A percentile compares a stretch with the other conserved stretches of the same genome.
Evolutionary conservation across 92 coral and sea anemone genomes (phyloP).

Genomic region (Porites lobata): DNA sequence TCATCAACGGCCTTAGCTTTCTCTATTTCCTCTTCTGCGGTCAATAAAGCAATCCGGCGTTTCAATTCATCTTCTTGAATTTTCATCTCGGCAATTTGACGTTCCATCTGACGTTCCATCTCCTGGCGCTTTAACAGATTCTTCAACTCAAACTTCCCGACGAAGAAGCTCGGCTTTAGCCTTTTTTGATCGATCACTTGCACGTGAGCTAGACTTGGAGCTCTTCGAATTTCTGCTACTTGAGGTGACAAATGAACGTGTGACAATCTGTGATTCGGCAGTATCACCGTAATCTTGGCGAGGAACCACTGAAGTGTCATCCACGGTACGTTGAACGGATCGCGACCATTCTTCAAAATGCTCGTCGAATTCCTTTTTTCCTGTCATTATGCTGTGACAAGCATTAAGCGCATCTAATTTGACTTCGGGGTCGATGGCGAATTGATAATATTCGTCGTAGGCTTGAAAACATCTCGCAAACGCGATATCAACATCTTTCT

Average conservation of each 20-base stretch:
- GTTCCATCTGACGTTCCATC: no score
- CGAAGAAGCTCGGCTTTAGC: conserved; percentile 23
- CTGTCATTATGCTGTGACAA: no score
- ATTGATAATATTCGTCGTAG: no score
- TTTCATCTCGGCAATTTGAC: no score
- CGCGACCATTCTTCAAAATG: conserved; percentile 8
- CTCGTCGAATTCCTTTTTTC: no score
- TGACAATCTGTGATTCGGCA: background rate
- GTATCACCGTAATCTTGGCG: background rate
- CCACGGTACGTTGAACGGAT: background rate
- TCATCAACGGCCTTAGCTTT: no score
- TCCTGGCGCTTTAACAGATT: no score
- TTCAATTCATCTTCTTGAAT: no score
- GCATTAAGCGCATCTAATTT: no score
- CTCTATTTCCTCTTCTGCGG: conserved; percentile 30
- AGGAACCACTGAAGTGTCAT: background rate
- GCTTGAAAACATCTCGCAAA: conserved; percentile 5
- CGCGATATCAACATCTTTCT: no score
- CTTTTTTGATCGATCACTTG: conserved; percentile 23
- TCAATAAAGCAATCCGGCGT: no score
- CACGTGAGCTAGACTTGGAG: conserved; percentile 1
- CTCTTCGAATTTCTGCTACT: background rate
- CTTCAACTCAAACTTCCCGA: conserved; percentile 16
- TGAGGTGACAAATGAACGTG: background rate
- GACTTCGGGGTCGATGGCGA: no score